Base-by-base conservation (phyloP, 2,113 vertebrate species). In the Pteropus alecto region DNA sequence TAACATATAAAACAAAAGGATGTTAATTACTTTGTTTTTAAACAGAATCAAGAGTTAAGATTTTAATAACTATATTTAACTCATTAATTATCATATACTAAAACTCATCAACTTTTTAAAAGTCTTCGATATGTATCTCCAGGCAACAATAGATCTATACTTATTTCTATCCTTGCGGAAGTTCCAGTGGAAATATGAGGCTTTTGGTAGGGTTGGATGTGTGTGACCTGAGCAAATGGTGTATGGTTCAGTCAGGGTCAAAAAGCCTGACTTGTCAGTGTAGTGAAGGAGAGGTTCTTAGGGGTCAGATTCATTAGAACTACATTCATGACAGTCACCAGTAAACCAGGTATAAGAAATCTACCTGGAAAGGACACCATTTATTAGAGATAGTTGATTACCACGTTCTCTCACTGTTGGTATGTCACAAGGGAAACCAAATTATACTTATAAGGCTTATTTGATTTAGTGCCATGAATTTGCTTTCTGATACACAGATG, bases 11-110 rank as follows among this genome's bases (percentile, higher is more conserved):
- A 87, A 93, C 24, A 54, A 30, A 68, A 78, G 26, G 46, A 68
- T 76, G 65, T 21, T 94, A 70, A 73, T 93, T 87, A 63, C 14
- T 85, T 93, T 73, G 30, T 95, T 93, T 24, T 92, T 96, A 91
- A 93, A 79, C 28, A 96, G 76, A 87, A 26, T 74, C 83, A 87
- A 93, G 41, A 84, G 30, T 71, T 51, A 88, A 21, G 35, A 83
- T 41, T 89, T 60, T 84, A 86, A 77, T 68, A 61, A 68, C 30
- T 88, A 24, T 43, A 71, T 87, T 54, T 87, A 70, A 78, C 58
- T 73, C 63, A 70, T 76, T 60, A 24, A 68, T 24, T 89, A 70
- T 21, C n/a, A 54, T 51, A 58, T 60, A 14, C 41, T 48, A 46
- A 94, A 83, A 56, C 24, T 28, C 88, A 51, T 21, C 54, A 13